Base-by-base conservation (phyloP, 2,113 vertebrate species). In the Caranx melampygus region DNA sequence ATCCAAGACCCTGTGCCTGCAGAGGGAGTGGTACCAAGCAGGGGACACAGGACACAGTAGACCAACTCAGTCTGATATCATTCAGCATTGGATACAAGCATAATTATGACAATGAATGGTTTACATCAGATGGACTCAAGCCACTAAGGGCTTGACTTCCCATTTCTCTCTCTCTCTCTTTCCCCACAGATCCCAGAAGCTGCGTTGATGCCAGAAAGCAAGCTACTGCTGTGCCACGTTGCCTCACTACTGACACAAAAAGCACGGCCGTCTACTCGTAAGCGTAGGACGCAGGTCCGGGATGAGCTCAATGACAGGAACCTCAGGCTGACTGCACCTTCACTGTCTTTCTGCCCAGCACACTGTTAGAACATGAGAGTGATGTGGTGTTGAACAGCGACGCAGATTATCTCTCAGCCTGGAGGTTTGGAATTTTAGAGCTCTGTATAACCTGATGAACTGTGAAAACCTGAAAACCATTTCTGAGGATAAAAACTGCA, bases 321-420 rank as follows among this genome's bases (percentile, higher is more conserved):
- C 47, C 37, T 35, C 49, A 66, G 21, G 61, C 75, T 9, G 59
- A 70, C 16, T 1, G 71, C 59, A 34, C 67, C 47, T 49, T 15
- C n/a, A 44, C 47, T 54, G 60, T 63, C 57, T 74, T 20, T 54
- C 21, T 63, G 58, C 40, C 54, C 49, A 31, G 42, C 64, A 18
- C n/a, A 87, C 93, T 78, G 93, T 94, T 89, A 91, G 90, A 86
- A 92, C 86, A 92, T 88, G 91, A 80, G 51, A 95, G 61, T 2
- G 87, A 91, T 89, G 84, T 85, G 91, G 85, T 81, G 55, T 88
- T 89, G 82, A 95, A 94, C 94, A 94, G 92, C 91, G 91, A 94
- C 85, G 88, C 76, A 95, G 68, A 82, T 70, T 10, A 72, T 92
- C 82, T 92, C 89, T 94, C 87, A 91, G 93, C 93, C 93, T 92